Evolutionary conservation across 2,888 invertebrate species (phyloP), one percentile per base, ranked within the genome.

Genomic region (Phortica okadai): DNA sequence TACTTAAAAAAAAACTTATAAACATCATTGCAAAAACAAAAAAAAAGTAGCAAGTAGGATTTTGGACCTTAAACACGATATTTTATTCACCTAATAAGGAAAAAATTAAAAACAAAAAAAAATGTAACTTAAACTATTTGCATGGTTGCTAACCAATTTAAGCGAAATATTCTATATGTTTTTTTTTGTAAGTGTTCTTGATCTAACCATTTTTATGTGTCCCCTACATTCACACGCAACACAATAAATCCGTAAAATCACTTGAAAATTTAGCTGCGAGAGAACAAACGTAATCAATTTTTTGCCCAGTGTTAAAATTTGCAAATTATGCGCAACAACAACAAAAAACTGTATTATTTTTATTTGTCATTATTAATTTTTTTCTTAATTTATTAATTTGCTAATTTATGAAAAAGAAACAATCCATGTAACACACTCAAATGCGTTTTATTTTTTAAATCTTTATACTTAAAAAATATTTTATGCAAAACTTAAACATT

Each of bases 31-130:
- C 16, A n/a, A 73, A 74, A 78, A 74, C 75, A 78, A 76, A 75
- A 78, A 75, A 74, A 80, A 75, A 62, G 79, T 87, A 86, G 86
- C 78, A 82, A 66, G 79, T 84, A 87, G 85, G 8, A 41, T 33
- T 41, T 64, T 77, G 74, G 76, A 75, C 77, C 75, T 79, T 83
- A 82, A 75, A 83, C 76, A 67, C 79, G 54, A 10, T 54, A 54
- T 62, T 21, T 62, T 62, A 62, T 7, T 7, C 25, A 62, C 62
- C n/a, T 25, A 25, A 25, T 21, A 25, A 62, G 11, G 1, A 33
- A 62, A 62, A 16, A 21, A 25, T 64, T 64, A 66, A 66, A 54
- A 21, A 72, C 41, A 69, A 33, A 56, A 73, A 21, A 73, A 75
- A 77, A 77, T 77, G 42, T 14, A 44, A 41, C 66, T 42, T 66